These are phyloP conservation scores for Sebastolobus altivelis DNA, from an alignment of 2,797 vertebrate genomes.

Conservation along the genomic window DNA sequence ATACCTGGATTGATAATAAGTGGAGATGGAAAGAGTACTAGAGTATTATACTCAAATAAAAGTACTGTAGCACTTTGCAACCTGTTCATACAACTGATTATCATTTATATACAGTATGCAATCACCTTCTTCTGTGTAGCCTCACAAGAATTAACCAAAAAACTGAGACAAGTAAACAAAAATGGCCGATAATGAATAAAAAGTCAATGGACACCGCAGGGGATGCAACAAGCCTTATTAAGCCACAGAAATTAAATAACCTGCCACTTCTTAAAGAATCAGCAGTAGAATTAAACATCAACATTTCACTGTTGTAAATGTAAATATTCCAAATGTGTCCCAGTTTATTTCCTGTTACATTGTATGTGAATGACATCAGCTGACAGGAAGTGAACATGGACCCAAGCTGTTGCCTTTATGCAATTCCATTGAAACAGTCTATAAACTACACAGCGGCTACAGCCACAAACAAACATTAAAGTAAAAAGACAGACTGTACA, in stretches of 20 bases:
- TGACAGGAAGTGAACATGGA: too few relatives aligned
- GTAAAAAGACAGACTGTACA: neutral
- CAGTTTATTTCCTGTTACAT: too few relatives aligned
- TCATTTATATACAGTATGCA: neutral
- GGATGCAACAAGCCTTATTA: neutral
- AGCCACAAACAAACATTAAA: neutral
- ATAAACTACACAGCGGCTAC: neutral
- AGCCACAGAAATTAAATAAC: too few relatives aligned
- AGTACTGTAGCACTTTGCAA: neutral
- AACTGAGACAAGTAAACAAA: neutral
- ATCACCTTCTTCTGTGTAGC: too few relatives aligned
- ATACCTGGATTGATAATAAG: slow-evolving; percentile 5
- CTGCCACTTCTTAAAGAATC: too few relatives aligned
- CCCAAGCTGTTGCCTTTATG: too few relatives aligned
- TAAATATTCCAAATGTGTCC: too few relatives aligned
- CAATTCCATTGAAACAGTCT: too few relatives aligned
- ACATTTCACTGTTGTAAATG: fast-evolving
- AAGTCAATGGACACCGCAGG: neutral
- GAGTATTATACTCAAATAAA: neutral
- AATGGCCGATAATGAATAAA: neutral
- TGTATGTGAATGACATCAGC: too few relatives aligned
- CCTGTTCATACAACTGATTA: neutral
- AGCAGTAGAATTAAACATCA: too few relatives aligned
- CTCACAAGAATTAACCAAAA: neutral
- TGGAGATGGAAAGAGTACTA: neutral